These are phyloP conservation scores for Nomia melanderi DNA, from an alignment of 1,140 invertebrate genomes.

Conservation along the genomic window DNA sequence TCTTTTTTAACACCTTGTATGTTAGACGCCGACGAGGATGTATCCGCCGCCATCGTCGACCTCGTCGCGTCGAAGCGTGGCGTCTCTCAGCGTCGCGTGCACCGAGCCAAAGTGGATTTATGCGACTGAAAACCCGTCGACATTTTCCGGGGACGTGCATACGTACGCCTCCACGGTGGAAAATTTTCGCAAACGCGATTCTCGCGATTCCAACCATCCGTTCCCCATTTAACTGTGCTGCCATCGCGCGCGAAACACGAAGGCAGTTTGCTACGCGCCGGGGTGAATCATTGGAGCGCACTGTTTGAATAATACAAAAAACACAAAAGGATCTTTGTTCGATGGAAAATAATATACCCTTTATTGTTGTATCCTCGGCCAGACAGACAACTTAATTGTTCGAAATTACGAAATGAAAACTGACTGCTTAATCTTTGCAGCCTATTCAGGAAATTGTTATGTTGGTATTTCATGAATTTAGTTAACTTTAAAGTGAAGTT, in stretches of 20 bases:
- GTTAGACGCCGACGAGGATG: background rate
- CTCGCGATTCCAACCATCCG: background rate
- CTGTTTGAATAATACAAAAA: background rate
- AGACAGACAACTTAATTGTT: no score
- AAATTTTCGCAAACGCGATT: background rate
- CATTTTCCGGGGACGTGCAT: background rate
- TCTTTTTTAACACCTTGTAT: background rate
- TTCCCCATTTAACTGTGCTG: background rate
- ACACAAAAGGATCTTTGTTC: no score
- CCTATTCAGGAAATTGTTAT: no score
- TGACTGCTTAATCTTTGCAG: no score
- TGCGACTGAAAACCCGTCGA: background rate
- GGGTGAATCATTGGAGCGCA: no score
- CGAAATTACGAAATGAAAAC: no score
- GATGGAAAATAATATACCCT: no score
- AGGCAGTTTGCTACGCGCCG: no score
- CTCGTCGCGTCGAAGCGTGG: background rate
- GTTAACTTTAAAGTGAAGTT: no score
- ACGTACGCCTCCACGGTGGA: background rate
- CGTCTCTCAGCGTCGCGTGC: background rate
- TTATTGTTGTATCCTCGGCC: no score
- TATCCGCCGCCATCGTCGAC: background rate
- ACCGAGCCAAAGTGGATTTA: slow-evolving; percentile 1
- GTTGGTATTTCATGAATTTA: no score
- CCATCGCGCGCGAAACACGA: no score